phyloP scores from a whole-genome alignment of 2,113 vertebrate species.

The Climacteris rufus region DNA sequence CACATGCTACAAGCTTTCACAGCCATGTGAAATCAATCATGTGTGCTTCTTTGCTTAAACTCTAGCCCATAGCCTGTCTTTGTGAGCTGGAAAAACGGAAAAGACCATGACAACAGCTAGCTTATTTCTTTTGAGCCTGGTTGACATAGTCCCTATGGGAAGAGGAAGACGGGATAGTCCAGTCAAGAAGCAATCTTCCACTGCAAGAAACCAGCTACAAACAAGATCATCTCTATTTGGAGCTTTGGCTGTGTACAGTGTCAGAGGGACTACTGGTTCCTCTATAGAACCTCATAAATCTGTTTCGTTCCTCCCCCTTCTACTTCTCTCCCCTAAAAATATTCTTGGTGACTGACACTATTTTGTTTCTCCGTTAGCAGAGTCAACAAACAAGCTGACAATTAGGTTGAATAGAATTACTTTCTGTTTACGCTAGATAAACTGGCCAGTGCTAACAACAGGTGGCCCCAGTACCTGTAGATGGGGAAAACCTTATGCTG shows the following conservation, averaged over 20 bases:
- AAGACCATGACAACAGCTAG: background rate
- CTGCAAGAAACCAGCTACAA: background rate
- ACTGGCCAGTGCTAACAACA: conserved; percentile 19
- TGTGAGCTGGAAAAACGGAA: background rate
- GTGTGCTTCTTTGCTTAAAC: background rate
- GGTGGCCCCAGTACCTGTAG: background rate
- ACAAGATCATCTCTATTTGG: background rate
- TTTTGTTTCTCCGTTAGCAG: background rate
- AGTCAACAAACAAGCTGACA: background rate
- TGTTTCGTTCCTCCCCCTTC: background rate
- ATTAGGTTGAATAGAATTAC: conserved; percentile 44
- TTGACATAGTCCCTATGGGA: background rate
- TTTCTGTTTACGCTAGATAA: conserved; percentile 47
- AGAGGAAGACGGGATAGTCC: background rate
- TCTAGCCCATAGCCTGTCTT: background rate
- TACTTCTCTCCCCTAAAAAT: background rate
- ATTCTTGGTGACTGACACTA: background rate
- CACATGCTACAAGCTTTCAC: background rate
- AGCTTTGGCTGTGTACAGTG: background rate
- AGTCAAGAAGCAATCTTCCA: background rate
- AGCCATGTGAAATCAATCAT: background rate
- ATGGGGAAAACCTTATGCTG: background rate
- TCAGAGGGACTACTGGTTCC: background rate
- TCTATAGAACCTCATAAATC: background rate
- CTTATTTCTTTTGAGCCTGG: background rate